A percentile compares a stretch with the other conserved stretches of the same genome.
phyloP scores from a whole-genome alignment of 2,113 vertebrate species.

The Zapus hudsonius region DNA sequence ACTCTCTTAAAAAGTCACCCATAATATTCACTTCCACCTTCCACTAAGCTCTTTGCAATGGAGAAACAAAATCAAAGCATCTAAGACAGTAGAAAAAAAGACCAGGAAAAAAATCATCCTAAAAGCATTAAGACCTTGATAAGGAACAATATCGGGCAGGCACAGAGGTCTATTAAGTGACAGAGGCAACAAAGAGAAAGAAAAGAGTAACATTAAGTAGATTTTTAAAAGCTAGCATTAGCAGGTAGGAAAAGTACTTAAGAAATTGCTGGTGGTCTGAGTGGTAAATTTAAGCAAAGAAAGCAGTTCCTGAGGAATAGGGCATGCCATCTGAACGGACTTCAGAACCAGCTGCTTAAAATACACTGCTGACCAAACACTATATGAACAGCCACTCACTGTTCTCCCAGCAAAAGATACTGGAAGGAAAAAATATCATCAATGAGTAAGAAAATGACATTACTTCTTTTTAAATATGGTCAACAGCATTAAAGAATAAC shows the following conservation, averaged over 20 bases:
- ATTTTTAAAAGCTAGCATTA: constrained; percentile 81
- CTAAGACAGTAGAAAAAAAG: constrained; percentile 58
- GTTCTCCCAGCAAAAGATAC: constrained; percentile 49
- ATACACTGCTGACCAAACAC: constrained; percentile 60
- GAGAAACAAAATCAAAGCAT: constrained; percentile 67
- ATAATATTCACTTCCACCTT: constrained; percentile 58
- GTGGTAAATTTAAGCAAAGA: constrained; percentile 74
- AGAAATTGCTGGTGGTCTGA: constrained; percentile 73
- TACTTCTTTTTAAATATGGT: constrained; percentile 61
- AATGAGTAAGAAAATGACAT: constrained; percentile 32
- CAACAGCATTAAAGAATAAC: constrained; percentile 18
- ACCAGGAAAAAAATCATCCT: constrained; percentile 63
- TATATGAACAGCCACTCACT: constrained; percentile 60
- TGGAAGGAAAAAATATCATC: constrained; percentile 24
- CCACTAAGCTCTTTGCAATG: constrained; percentile 55
- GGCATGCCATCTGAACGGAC: constrained; percentile 69
- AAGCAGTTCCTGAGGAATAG: constrained; percentile 68
- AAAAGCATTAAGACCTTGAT: constrained; percentile 76
- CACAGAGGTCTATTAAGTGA: constrained; percentile 72
- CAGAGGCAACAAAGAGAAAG: constrained; percentile 75
- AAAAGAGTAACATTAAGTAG: constrained; percentile 75
- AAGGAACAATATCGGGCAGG: constrained; percentile 68
- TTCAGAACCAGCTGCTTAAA: constrained; percentile 72
- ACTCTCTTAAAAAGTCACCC: constrained; percentile 38
- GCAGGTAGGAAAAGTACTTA: constrained; percentile 79